Percentiles rank a stretch among this genome's conserved stretches.
Evolutionary conservation across 2,888 invertebrate species (phyloP).

Genomic region (Tholera decimalis): DNA sequence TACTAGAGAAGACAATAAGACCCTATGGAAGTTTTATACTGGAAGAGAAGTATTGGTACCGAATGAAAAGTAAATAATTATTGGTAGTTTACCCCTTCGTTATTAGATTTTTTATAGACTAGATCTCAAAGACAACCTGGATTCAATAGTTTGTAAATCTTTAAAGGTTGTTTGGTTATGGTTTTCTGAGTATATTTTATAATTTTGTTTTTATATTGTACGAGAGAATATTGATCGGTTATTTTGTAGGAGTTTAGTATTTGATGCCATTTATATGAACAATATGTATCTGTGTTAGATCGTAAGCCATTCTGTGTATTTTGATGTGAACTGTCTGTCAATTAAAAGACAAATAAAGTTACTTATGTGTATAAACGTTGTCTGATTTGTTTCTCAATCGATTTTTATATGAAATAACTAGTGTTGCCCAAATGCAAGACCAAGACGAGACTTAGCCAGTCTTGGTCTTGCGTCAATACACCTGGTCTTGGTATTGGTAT

Average conservation of each 20-base stretch:
- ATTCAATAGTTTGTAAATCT: constrained; percentile 31
- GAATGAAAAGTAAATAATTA: constrained; percentile 13
- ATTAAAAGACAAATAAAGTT: constrained; percentile 73
- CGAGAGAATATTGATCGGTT: constrained; percentile 29
- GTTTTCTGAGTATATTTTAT: constrained; percentile 31
- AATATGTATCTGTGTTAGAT: constrained; percentile 50
- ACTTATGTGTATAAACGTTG: constrained; percentile 36
- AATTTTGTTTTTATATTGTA: constrained; percentile 43
- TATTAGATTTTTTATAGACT: constrained; percentile 34
- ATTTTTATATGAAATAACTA: too few relatives aligned
- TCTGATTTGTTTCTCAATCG: constrained; percentile 23
- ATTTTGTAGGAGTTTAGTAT: constrained; percentile 55
- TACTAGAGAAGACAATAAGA: constrained; percentile 23
- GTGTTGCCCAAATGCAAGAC: too few relatives aligned
- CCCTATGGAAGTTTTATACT: constrained; percentile 28
- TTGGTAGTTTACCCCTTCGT: constrained; percentile 13
- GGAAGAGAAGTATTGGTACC: constrained; percentile 12
- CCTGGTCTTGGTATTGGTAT: too few relatives aligned
- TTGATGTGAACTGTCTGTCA: constrained; percentile 68
- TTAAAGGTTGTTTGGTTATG: constrained; percentile 37
- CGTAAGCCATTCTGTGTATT: constrained; percentile 58
- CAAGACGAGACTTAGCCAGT: too few relatives aligned
- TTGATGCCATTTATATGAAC: constrained; percentile 54
- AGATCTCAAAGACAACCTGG: constrained; percentile 51
- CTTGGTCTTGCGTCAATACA: too few relatives aligned